A percentile compares a stretch with the other conserved stretches of the same genome.
Evolutionary conservation across 2,888 invertebrate genomes (phyloP).

Genomic region (Thereva nobilitata): DNA sequence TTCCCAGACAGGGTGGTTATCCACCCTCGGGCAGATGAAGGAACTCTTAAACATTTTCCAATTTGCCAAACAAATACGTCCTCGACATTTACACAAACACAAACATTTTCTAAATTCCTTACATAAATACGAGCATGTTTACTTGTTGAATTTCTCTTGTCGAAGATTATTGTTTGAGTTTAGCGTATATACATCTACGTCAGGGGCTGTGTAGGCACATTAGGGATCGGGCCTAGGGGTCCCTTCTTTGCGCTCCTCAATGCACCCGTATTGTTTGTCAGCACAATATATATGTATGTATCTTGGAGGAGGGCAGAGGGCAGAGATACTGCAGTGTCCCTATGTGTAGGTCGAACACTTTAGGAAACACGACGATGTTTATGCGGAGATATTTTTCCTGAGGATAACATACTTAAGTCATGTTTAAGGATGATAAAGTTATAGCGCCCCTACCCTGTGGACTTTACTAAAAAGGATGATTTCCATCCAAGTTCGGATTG

Average conservation of each 20-base stretch:
- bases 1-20: conserved; percentile 25
- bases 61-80: conserved; percentile 39
- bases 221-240: conserved; percentile 6
- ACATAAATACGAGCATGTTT: conserved; percentile 41
- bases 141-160: conserved; percentile 40
- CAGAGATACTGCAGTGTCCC: conserved; percentile 11
- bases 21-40: conserved; percentile 16
- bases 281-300: neutral
- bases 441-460: conserved; percentile 1
- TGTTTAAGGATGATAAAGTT: conserved; percentile 28
- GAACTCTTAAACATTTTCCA: conserved; percentile 39
- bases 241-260: conserved; percentile 2
- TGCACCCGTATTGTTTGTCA: conserved; percentile 21
- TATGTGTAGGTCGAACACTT: conserved; percentile 8
- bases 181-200: conserved; percentile 10
- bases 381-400: conserved; percentile 21
- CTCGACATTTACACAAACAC: conserved; percentile 36
- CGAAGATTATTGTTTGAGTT: conserved; percentile 42
- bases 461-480: conserved; percentile 22
- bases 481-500: neutral
- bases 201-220: conserved; percentile 13
- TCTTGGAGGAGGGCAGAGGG: conserved; percentile 1
- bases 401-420: conserved; percentile 28
- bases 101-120: conserved; percentile 41
- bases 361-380: neutral